Evolutionary conservation across 1,140 invertebrate species (phyloP), one percentile per base, ranked within the genome.

Genomic region (Babylonia areolata): DNA sequence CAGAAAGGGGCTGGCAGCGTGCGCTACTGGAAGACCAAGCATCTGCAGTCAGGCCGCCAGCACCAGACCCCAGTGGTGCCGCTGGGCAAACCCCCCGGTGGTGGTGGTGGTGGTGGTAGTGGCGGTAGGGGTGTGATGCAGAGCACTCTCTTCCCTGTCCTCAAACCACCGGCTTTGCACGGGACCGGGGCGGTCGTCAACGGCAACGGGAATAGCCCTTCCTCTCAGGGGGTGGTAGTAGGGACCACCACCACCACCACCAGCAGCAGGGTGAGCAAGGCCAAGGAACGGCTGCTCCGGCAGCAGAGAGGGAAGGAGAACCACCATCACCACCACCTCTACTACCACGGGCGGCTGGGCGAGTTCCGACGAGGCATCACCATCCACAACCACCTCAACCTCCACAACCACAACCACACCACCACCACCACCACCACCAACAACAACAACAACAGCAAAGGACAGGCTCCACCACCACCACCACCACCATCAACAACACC

Each of bases 1-100:
- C 64, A 84, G 69, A 71, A 46, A 15, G 82, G 82, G 28, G 64
- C 35, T 2, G 82, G 82, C 15, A 40, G 40, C 17, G 64, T 46
- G 37, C 40, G 82, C 39, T 84, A 84, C 82, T 84, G 82, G 82
- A 58, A 46, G 37, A n/a, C 82, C 39, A 84, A 84, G 64, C 82
- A 64, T 12, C 42, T 69, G 35, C 81, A 42, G 64, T 31, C 78
- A 6, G 46, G 33, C 46, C 39, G 78, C 28, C 35, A 37, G 5
- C 28, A 58, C 73, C 73, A 75, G 40, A 0, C 78, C 17, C n/a
- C n/a, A n/a, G n/a, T n/a, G n/a, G 6, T 77, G 75, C 35, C 75
- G 23, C 9, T 77, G 11, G 40, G 5, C 58, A 75, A 75, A 3
- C 5, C n/a, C 6, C 33, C 33, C 11, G 69, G 28, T n/a, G 11